Evolutionary conservation across 1,140 invertebrate species (phyloP).

Genomic region (Camponotus vicinus): DNA sequence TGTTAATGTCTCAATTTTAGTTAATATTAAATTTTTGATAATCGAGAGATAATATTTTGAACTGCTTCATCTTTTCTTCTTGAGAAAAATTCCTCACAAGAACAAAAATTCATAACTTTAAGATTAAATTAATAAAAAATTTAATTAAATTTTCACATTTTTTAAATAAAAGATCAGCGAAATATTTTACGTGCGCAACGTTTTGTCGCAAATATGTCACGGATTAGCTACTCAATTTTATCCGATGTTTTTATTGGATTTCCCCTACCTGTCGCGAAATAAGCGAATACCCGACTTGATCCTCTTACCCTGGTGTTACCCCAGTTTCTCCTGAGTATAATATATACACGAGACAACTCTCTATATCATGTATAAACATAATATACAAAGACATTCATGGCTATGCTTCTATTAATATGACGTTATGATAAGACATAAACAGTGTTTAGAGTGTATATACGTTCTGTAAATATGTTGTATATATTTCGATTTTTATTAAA

Average conservation of each 20-base stretch:
- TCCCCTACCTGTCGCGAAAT: constrained; percentile 27
- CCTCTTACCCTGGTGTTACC: constrained; percentile 44
- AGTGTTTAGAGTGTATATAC: background rate
- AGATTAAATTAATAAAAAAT: constrained; percentile 14
- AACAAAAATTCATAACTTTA: background rate
- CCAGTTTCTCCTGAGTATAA: constrained; percentile 43
- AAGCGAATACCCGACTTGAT: constrained; percentile 35
- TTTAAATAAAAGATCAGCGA: background rate
- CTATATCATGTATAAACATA: constrained; percentile 23
- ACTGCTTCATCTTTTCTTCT: background rate
- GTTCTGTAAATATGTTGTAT: no score
- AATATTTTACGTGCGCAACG: background rate
- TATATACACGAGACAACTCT: constrained; percentile 28
- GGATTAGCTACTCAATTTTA: constrained; percentile 31
- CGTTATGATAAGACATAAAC: background rate
- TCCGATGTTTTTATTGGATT: constrained; percentile 32
- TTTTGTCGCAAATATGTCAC: constrained; percentile 22
- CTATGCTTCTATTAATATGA: constrained; percentile 5
- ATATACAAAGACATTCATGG: background rate
- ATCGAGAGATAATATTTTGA: background rate
- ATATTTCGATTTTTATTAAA: background rate
- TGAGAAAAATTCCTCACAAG: background rate
- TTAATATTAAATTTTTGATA: background rate
- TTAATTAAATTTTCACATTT: background rate
- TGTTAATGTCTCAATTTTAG: background rate